A percentile compares a stretch with the other conserved stretches of the same genome.
Evolutionary conservation across 2,888 invertebrate genomes (phyloP).

Genomic region (Criorhina ranunculi): DNA sequence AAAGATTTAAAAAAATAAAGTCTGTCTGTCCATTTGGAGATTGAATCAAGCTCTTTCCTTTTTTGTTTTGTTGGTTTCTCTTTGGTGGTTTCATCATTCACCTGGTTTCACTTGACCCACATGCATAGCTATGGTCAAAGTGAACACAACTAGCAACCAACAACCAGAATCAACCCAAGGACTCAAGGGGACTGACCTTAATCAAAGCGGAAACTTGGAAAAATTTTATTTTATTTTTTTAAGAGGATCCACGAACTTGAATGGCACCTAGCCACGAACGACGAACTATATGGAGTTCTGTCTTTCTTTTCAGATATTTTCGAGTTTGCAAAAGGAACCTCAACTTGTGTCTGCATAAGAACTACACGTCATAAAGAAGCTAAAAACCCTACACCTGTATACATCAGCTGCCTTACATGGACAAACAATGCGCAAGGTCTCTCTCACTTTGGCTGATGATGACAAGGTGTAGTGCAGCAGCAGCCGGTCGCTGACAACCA

Average conservation of each 20-base stretch:
- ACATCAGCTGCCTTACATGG: slow-evolving; percentile 26
- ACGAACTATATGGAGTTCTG: background rate
- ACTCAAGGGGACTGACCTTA: slow-evolving; percentile 68
- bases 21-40: slow-evolving; percentile 66
- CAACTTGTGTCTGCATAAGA: slow-evolving; percentile 58
- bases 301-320: background rate
- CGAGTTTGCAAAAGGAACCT: slow-evolving; percentile 30
- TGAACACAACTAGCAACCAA: background rate
- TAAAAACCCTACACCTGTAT: background rate
- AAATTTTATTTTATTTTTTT: background rate
- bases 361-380: slow-evolving; percentile 42
- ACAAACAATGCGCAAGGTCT: slow-evolving; percentile 71
- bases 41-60: slow-evolving; percentile 48
- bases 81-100: slow-evolving; percentile 57
- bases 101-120: slow-evolving; percentile 69
- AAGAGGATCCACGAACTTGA: slow-evolving; percentile 63
- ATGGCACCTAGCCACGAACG: slow-evolving; percentile 22
- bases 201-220: slow-evolving; percentile 37
- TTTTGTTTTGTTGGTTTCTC: slow-evolving; percentile 23
- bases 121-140: slow-evolving; percentile 41
- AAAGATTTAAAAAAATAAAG: slow-evolving; percentile 20
- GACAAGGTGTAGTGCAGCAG: slow-evolving; percentile 50
- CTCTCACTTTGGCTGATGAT: slow-evolving; percentile 32
- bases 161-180: slow-evolving; percentile 31
- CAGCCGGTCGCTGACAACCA: slow-evolving; percentile 56